Percentiles rank a stretch among this genome's conserved stretches.
phyloP scores from a whole-genome alignment of 1,140 invertebrate species.

The Philotrypesis tridentata region DNA sequence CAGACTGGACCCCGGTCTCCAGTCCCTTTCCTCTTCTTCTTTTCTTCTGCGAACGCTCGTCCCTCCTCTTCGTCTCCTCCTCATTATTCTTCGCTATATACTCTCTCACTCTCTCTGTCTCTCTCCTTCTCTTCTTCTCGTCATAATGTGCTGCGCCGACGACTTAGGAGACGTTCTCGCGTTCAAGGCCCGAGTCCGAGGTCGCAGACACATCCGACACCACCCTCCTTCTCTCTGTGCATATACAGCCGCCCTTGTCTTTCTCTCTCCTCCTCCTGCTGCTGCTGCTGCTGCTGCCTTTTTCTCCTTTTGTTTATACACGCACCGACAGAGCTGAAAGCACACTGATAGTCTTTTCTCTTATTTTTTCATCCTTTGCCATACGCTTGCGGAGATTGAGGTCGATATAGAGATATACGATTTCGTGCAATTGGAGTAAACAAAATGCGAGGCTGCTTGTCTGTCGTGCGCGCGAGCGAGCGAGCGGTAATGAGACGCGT shows the following conservation, averaged over 20 bases:
- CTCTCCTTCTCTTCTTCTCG: slow-evolving; percentile 46
- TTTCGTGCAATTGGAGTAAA: neutral
- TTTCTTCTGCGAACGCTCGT: slow-evolving; percentile 42
- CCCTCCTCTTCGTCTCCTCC: slow-evolving; percentile 52
- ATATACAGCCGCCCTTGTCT: slow-evolving; percentile 43
- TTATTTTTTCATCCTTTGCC: neutral
- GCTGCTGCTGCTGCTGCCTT: too few species aligned
- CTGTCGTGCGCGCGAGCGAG: too few species aligned
- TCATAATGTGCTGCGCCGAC: slow-evolving; percentile 53
- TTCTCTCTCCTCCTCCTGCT: neutral
- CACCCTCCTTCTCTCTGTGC: slow-evolving; percentile 55
- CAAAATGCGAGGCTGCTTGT: neutral
- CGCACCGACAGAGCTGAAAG: too few species aligned
- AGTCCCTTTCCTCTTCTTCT: slow-evolving; percentile 52
- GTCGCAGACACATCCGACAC: slow-evolving; percentile 65
- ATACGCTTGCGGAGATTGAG: too few species aligned
- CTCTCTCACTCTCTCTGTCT: slow-evolving; percentile 36
- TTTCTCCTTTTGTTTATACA: neutral
- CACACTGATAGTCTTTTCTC: neutral
- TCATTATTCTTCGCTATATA: slow-evolving; percentile 47
- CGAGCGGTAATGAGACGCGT: too few species aligned
- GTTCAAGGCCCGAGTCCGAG: slow-evolving; percentile 68
- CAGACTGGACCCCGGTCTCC: slow-evolving; percentile 68
- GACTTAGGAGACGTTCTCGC: slow-evolving; percentile 54
- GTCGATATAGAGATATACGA: neutral